phyloP scores from a whole-genome alignment of 2,888 invertebrate genomes.

The Pollenia angustigena region DNA sequence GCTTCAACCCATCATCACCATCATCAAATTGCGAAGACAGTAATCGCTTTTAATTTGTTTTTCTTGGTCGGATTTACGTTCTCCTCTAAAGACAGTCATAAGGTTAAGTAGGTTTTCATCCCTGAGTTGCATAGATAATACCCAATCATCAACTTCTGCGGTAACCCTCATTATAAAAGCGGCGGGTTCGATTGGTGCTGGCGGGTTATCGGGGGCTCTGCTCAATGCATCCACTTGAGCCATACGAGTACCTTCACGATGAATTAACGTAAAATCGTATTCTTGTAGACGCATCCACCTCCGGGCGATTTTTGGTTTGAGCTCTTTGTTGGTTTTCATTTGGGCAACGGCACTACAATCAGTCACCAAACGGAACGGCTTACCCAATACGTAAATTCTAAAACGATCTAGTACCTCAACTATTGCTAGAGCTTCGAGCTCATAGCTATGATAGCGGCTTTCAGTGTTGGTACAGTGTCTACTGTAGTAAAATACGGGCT shows the following conservation, averaged over 20 bases:
- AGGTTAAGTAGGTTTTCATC: too few relatives aligned
- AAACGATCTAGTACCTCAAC: slow-evolving; percentile 68
- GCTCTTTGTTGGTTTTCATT: slow-evolving; percentile 42
- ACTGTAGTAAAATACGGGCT: slow-evolving; percentile 69
- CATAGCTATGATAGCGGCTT: slow-evolving; percentile 65
- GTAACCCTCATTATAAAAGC: too few relatives aligned
- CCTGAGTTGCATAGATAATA: too few relatives aligned
- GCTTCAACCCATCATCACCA: background rate
- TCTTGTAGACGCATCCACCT: slow-evolving; percentile 60
- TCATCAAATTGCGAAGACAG: slow-evolving; percentile 24
- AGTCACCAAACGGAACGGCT: slow-evolving; percentile 54
- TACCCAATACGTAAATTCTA: slow-evolving; percentile 54
- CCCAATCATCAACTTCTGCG: too few relatives aligned
- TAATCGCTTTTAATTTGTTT: slow-evolving; percentile 5
- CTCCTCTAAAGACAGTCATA: background rate
- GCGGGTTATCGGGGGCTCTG: too few relatives aligned
- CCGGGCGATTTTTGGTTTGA: slow-evolving; percentile 53
- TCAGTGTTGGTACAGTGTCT: slow-evolving; percentile 63
- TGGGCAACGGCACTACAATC: slow-evolving; percentile 63
- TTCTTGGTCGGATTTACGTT: background rate
- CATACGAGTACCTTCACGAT: slow-evolving; percentile 15
- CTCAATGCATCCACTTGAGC: background rate
- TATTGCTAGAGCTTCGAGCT: slow-evolving; percentile 68
- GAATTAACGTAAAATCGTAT: background rate
- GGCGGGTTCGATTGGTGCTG: too few relatives aligned